Percentiles rank a stretch among this genome's conserved stretches.
Conservation (phyloP, 2,888 invertebrate genomes). For the Scaptomyza tumidula region DNA sequence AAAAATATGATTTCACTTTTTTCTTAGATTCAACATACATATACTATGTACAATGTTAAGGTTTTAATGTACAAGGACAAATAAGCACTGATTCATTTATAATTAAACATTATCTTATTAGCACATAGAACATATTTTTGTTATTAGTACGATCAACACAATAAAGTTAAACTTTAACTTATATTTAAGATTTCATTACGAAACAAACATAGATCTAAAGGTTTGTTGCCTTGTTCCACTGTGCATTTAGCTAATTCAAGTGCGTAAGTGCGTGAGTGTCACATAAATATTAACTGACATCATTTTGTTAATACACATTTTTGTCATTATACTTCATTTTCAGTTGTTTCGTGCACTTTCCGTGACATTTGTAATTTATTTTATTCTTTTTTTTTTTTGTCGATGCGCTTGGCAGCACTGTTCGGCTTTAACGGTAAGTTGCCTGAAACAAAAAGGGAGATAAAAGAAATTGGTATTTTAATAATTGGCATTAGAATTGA, state of each 20-base stretch:
- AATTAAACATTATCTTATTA: constrained; percentile 8
- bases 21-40: constrained; percentile 14
- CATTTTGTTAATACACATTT: constrained; percentile 43
- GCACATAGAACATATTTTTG: constrained; percentile 8
- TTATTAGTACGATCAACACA: neutral
- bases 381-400: constrained; percentile 5
- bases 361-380: constrained; percentile 20
- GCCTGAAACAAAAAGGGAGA: constrained; percentile 38
- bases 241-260: constrained; percentile 53
- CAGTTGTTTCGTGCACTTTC: constrained; percentile 22
- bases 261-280: constrained; percentile 36
- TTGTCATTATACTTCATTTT: constrained; percentile 23
- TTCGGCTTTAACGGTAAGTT: constrained; percentile 29
- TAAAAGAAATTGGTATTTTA: constrained; percentile 5
- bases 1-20: neutral
- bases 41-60: constrained; percentile 28
- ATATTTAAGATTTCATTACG: neutral
- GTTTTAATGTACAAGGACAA: constrained; percentile 18
- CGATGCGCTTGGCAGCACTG: constrained; percentile 44
- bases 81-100: constrained; percentile 11
- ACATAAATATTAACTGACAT: constrained; percentile 67
- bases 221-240: constrained; percentile 55
- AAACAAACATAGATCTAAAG: no score
- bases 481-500: constrained; percentile 19
- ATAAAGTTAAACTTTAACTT: neutral